phyloP scores from a whole-genome alignment of 2,113 vertebrate genomes.

The Anoplopoma fimbria region DNA sequence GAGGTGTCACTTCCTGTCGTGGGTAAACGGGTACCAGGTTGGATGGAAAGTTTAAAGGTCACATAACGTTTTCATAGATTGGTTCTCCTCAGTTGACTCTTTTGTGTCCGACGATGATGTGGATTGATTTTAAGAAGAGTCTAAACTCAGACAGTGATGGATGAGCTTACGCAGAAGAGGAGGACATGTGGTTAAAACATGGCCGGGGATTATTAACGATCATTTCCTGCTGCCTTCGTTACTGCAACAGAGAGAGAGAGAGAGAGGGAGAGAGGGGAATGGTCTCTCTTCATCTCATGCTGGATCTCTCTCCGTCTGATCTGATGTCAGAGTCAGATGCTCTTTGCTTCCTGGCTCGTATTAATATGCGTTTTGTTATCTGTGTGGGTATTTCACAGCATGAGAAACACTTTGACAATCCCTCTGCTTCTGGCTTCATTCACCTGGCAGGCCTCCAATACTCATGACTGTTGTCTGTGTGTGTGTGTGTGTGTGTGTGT shows the following conservation, averaged over 20 bases:
- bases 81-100: background rate
- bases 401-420: slow-evolving; percentile 59
- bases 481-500: slow-evolving; percentile 11
- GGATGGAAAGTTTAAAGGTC: background rate
- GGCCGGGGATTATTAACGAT: slow-evolving; percentile 62
- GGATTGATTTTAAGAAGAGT: slow-evolving; percentile 39
- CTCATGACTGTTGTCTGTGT: slow-evolving; percentile 46
- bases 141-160: no score
- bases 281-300: slow-evolving; percentile 35
- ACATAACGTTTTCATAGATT: slow-evolving; percentile 13
- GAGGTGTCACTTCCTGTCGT: slow-evolving; percentile 11
- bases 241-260: background rate
- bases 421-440: slow-evolving; percentile 56
- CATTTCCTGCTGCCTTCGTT: slow-evolving; percentile 41
- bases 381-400: slow-evolving; percentile 56
- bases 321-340: slow-evolving; percentile 52
- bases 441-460: slow-evolving; percentile 59
- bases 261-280: slow-evolving; percentile 5
- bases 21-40: background rate
- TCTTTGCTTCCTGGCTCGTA: slow-evolving; percentile 24
- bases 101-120: slow-evolving; percentile 10
- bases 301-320: slow-evolving; percentile 27
- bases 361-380: slow-evolving; percentile 49
- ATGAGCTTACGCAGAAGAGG: slow-evolving; percentile 24
- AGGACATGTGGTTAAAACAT: slow-evolving; percentile 52